Base-by-base conservation (phyloP, 2,888 invertebrate genomes). In the Lepeophtheirus nordmannii region DNA sequence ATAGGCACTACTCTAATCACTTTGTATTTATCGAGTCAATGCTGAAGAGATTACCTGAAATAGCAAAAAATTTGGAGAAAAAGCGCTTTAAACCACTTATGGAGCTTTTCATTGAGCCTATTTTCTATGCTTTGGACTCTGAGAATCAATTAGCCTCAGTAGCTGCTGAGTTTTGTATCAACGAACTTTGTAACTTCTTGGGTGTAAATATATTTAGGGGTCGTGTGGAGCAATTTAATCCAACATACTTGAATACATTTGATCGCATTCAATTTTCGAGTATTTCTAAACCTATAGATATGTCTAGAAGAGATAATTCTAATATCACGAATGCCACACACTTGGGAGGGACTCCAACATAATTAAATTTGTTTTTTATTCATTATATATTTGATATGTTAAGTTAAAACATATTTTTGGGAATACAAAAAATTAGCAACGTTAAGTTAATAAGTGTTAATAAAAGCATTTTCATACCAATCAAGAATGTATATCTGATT, bases 171-270 rank as follows among this genome's bases (percentile, higher is more conserved):
- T 74, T 78, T 64, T 79, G 79, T 70, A 70, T 80, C 53, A 73
- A 74, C 67, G 74, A 75, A 66, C 72, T 80, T 39, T 74, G 76
- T 53, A 70, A 73, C n/a, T 73, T 76, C 67, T 71, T 80, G 10
- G 80, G 80, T 2, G 76, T 78, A 8, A 76, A 74, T 62, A 80
- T 80, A 67, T 72, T 80, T 22, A 71, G 77, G 64, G 79, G 78
- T 2, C 72, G 80, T 69, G 75, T 80, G 22, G 78, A 80, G 70
- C 75, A 75, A 58, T 46, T 56, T 22, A 37, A 63, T 53, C 46
- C 63, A 9, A 23, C 41, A 14, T 63, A 40, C 17, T 17, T 62
- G 39, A 17, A 37, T 10, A 20, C n/a, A 38, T 40, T 40, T 11
- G 62, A 38, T 3, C 62, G 53, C 8, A 14, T 46, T 14, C 30